Base-by-base conservation (phyloP, 2,888 invertebrate genomes). In the Drosophila pegasa region DNA sequence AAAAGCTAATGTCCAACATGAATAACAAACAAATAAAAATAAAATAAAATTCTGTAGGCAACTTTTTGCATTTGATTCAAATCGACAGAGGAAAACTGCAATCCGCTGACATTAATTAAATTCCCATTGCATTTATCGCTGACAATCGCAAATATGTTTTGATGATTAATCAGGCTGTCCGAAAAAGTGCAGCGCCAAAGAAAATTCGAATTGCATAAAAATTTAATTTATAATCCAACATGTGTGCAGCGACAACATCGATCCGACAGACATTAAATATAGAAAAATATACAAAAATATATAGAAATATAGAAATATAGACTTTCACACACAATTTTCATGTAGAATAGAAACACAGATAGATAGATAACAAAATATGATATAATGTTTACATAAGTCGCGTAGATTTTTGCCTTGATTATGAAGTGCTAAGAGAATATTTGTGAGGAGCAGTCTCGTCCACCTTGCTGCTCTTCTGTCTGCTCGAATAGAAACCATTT, bases 101-200 rank as follows among this genome's bases (percentile, higher is more conserved):
- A 25, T 43, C 35, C 63, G 64, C 48, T 58, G 57, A 56, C 64
- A 75, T 63, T 71, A 87, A 87, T 80, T 70, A 68, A 74, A 78
- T 80, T 71, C 70, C 74, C 67, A 74, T 76, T 71, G 72, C 74
- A 72, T 70, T 81, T 73, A 72, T 59, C 74, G 74, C 77, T 58
- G 79, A 80, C 63, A 60, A 66, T 58, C 71, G 80, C 47, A 76
- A 80, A 85, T 86, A 77, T 78, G 75, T 79, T 60, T 50, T 52
- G 78, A 86, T 89, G 90, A 89, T 81, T 90, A 85, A 89, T 78
- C 87, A 68, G 50, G 41, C 60, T 62, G 62, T 43, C 60, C 51
- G 35, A 35, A 55, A 65, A 58, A 27, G 20, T 58, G 27, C 73
- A 60, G 38, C 47, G 33, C 16, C 51, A 50, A 71, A 56, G n/a